These are phyloP conservation scores for Chaenocephalus aceratus DNA, from an alignment of 2,113 vertebrate genomes.

Conservation along the genomic window DNA sequence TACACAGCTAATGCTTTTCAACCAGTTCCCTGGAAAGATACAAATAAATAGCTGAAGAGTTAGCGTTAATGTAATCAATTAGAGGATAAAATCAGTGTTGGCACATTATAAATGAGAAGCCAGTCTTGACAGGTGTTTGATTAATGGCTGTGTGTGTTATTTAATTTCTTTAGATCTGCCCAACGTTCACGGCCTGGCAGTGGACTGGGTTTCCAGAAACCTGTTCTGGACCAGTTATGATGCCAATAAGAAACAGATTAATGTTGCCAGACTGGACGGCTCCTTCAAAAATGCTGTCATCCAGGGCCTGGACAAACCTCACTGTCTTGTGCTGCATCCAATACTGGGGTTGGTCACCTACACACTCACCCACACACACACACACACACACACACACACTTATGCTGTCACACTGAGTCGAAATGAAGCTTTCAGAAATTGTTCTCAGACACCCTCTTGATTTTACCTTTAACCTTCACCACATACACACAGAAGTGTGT, in stretches of 20 bases:
- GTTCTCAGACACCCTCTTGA: constrained; percentile 41
- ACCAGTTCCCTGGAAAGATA: not conserved
- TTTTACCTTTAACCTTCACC: constrained; percentile 39
- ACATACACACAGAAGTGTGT: constrained; percentile 16
- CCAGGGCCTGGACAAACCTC: constrained; percentile 95
- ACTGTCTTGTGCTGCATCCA: constrained; percentile 94
- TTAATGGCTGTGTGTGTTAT: constrained; percentile 4
- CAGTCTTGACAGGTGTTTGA: not conserved
- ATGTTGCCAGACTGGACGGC: constrained; percentile 94
- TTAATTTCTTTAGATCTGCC: constrained; percentile 87
- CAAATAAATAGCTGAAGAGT: not conserved
- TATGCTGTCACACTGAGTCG: constrained; percentile 23
- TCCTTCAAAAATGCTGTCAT: constrained; percentile 98
- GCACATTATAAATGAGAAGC: not conserved
- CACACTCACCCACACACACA: not conserved
- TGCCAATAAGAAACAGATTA: constrained; percentile 97
- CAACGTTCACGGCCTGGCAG: constrained; percentile 94
- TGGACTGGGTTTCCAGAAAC: constrained; percentile 98
- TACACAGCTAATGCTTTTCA: not conserved
- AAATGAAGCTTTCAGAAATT: constrained; percentile 39
- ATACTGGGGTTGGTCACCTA: constrained; percentile 86
- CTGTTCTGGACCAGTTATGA: constrained; percentile 99
- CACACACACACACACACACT: not conserved
- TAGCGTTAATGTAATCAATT: not conserved
- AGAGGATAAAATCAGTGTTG: not conserved